phyloP scores from a whole-genome alignment of 1,140 invertebrate species.

The Anastrepha obliqua region DNA sequence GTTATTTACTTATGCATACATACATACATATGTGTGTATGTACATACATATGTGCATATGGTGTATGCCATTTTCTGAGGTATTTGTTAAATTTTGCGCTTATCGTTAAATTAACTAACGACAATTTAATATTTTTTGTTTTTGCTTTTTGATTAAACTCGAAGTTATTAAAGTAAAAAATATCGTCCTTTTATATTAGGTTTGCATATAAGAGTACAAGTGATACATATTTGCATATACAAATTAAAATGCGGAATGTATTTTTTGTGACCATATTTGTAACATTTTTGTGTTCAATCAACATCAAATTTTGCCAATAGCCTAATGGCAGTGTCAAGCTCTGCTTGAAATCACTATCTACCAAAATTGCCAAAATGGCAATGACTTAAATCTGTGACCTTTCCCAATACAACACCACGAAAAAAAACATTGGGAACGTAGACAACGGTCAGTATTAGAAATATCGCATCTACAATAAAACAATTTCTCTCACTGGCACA shows the following conservation, averaged over 20 bases:
- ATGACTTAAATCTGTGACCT: background rate
- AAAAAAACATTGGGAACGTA: too few species aligned
- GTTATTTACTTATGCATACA: background rate
- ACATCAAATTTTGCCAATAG: background rate
- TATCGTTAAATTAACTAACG: background rate
- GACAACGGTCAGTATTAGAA: background rate
- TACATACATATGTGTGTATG: background rate
- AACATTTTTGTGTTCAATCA: too few species aligned
- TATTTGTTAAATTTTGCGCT: background rate
- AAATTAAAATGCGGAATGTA: background rate
- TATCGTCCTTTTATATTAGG: too few species aligned
- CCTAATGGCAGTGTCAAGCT: slow-evolving; percentile 42
- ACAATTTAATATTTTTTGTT: background rate
- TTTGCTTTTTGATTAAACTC: background rate
- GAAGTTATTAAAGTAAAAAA: background rate
- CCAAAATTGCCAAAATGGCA: background rate
- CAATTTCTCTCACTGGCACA: slow-evolving; percentile 37
- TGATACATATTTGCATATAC: background rate
- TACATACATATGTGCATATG: background rate
- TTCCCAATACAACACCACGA: too few species aligned
- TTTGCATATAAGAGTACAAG: background rate
- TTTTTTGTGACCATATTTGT: slow-evolving; percentile 14
- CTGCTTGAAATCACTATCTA: slow-evolving; percentile 47
- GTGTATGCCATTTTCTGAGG: background rate
- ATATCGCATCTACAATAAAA: slow-evolving; percentile 16